Conservation (phyloP, 2,113 vertebrate genomes). For the Gambusia holbrooki region DNA sequence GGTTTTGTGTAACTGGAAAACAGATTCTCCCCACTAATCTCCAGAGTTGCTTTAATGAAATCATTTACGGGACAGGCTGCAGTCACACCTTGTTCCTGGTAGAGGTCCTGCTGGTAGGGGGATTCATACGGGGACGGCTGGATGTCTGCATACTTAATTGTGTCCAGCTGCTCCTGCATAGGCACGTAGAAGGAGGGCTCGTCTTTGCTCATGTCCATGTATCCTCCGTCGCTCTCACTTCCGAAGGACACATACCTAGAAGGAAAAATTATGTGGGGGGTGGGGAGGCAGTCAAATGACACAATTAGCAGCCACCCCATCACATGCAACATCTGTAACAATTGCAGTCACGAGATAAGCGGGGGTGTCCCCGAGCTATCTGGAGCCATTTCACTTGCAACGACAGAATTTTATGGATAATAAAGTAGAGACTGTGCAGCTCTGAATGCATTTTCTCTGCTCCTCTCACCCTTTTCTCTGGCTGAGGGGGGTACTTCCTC, state of each 20-base stretch:
- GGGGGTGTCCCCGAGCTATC: background rate
- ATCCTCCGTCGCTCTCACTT: constrained; percentile 93
- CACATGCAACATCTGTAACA: constrained; percentile 13
- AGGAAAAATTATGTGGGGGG: background rate
- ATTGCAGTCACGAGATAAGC: background rate
- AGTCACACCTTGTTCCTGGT: constrained; percentile 82
- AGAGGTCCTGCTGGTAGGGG: constrained; percentile 90
- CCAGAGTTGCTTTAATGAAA: background rate
- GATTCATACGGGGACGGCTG: constrained; percentile 90
- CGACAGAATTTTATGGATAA: constrained; percentile 10
- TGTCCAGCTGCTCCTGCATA: constrained; percentile 91
- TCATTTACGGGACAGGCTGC: background rate
- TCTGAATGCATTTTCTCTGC: constrained; percentile 22
- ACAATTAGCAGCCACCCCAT: background rate
- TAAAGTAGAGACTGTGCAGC: constrained; percentile 18
- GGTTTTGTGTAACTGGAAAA: constrained; percentile 2
- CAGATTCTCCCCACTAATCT: background rate
- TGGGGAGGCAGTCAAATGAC: background rate
- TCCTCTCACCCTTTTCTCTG: constrained; percentile 77
- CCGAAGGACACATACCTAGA: constrained; percentile 86
- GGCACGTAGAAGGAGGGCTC: constrained; percentile 91
- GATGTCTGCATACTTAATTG: constrained; percentile 93
- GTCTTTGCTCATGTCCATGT: constrained; percentile 99
- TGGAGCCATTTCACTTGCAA: background rate
- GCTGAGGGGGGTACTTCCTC: constrained; percentile 80